Conservation (phyloP, 2,888 invertebrate genomes). For the Pseudolycoriella hygida region DNA sequence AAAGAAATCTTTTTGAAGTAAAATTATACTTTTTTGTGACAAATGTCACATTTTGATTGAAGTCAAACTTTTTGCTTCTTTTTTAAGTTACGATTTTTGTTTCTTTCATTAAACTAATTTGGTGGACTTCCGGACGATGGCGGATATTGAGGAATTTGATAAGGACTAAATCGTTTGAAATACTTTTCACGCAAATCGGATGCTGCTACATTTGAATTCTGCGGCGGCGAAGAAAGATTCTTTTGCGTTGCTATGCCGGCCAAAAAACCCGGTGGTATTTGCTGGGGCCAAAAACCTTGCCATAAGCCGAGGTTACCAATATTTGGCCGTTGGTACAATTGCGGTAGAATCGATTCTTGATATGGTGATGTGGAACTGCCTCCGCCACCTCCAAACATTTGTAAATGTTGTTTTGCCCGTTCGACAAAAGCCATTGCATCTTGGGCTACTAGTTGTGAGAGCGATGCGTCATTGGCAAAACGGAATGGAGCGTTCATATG, state of each 20-base stretch:
- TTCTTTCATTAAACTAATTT: slow-evolving; percentile 5
- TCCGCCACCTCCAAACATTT: slow-evolving; percentile 24
- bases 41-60: no score
- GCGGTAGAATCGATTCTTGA: slow-evolving; percentile 26
- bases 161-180: slow-evolving; percentile 25
- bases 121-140: slow-evolving; percentile 5
- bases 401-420: slow-evolving; percentile 29
- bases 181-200: slow-evolving; percentile 27
- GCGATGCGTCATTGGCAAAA: slow-evolving; percentile 27
- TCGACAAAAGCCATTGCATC: slow-evolving; percentile 27
- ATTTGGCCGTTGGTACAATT: slow-evolving; percentile 27
- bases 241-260: slow-evolving; percentile 18
- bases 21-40: no score
- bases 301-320: slow-evolving; percentile 28
- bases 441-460: slow-evolving; percentile 27
- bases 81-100: no score
- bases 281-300: slow-evolving; percentile 29
- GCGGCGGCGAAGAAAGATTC: slow-evolving; percentile 11
- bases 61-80: no score
- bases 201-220: slow-evolving; percentile 15
- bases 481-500: slow-evolving; percentile 27
- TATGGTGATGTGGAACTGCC: slow-evolving; percentile 3
- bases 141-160: slow-evolving; percentile 16
- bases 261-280: slow-evolving; percentile 27
- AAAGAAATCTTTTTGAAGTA: no score